Evolutionary conservation across 2,888 invertebrate genomes (phyloP).

Genomic region (Phortica okadai): DNA sequence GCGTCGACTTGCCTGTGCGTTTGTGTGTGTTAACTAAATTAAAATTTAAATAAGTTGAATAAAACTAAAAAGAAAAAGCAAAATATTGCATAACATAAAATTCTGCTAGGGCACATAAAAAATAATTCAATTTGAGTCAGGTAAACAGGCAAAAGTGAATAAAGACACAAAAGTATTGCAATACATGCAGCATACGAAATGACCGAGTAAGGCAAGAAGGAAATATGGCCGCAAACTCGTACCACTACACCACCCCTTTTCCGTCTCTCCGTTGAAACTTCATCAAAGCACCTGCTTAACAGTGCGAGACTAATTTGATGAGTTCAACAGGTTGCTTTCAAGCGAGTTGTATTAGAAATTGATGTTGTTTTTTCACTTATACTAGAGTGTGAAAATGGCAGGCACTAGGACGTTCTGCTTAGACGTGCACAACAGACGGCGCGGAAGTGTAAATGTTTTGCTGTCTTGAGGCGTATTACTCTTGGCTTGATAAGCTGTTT

Average conservation of each 20-base stretch:
- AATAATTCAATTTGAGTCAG: not conserved
- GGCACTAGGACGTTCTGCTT: not conserved
- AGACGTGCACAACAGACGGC: too few relatives aligned
- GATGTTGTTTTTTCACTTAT: too few relatives aligned
- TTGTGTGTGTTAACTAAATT: too few relatives aligned
- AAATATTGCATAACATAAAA: not conserved
- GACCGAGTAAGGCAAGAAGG: not conserved
- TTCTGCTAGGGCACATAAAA: not conserved
- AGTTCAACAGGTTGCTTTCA: slow-evolving; percentile 29
- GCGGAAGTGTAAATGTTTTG: not conserved
- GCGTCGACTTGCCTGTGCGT: too few relatives aligned
- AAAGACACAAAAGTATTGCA: not conserved
- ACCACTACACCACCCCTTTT: too few relatives aligned
- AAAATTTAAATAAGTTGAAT: too few relatives aligned
- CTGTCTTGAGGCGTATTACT: not conserved
- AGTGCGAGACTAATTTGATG: slow-evolving; percentile 23
- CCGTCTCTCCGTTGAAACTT: too few relatives aligned
- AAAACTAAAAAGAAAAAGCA: too few relatives aligned
- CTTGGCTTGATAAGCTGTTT: not conserved
- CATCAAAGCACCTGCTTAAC: not conserved
- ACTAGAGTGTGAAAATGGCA: not conserved
- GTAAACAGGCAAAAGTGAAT: not conserved
- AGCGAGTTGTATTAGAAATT: not conserved
- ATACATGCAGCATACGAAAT: not conserved
- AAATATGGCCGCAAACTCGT: too few relatives aligned